These are phyloP conservation scores for Rhopalosiphum maidis DNA, from an alignment of 1,140 invertebrate genomes.

Conservation along the genomic window DNA sequence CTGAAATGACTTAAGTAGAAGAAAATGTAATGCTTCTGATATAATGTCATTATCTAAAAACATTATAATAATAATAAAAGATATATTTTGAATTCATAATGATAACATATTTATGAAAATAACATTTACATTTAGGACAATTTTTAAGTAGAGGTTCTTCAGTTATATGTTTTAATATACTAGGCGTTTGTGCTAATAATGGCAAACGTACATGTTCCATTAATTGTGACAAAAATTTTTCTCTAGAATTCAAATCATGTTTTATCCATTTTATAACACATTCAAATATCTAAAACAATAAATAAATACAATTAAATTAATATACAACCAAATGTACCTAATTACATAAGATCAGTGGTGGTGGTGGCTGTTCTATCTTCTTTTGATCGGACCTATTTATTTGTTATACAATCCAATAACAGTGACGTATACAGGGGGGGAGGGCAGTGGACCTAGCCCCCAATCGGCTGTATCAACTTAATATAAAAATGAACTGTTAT, in stretches of 20 bases:
- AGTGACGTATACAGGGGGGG: too few relatives aligned
- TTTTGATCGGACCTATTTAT: background rate
- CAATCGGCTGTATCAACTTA: too few relatives aligned
- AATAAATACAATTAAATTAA: background rate
- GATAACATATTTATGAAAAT: background rate
- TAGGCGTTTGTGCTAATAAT: slow-evolving; percentile 81
- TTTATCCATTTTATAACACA: slow-evolving; percentile 87
- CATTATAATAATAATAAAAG: background rate
- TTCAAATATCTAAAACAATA: slow-evolving; percentile 75
- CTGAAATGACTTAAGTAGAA: slow-evolving; percentile 90
- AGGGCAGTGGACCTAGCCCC: too few relatives aligned
- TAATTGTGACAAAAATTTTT: slow-evolving; percentile 75
- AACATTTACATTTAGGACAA: slow-evolving; percentile 75
- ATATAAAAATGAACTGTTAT: too few relatives aligned
- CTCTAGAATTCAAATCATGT: slow-evolving; percentile 74
- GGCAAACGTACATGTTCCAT: slow-evolving; percentile 94
- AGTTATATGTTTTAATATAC: slow-evolving; percentile 87
- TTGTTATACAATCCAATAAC: too few relatives aligned
- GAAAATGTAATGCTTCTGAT: slow-evolving; percentile 94
- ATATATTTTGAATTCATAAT: background rate
- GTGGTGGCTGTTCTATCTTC: too few relatives aligned
- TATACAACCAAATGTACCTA: background rate
- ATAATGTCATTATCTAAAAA: slow-evolving; percentile 83
- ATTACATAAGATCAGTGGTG: too few relatives aligned
- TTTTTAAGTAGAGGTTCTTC: slow-evolving; percentile 88